Conservation (phyloP, 2,113 vertebrate species). For the Zootoca vivipara region DNA sequence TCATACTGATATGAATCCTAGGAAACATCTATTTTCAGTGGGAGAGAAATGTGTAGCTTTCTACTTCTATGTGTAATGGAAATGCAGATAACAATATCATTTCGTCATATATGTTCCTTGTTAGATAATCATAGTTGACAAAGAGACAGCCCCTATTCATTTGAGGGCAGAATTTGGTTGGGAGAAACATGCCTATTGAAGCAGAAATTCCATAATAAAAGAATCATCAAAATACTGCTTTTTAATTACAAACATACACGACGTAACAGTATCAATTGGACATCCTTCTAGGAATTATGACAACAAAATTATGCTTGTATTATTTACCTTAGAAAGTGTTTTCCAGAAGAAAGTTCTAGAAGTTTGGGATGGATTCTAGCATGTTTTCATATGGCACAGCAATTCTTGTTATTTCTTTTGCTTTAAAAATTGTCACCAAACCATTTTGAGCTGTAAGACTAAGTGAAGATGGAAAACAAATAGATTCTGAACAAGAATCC, state of each 20-base stretch:
- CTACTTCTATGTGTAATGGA: not conserved
- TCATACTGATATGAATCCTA: not conserved
- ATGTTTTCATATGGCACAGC: not conserved
- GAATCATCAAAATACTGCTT: not conserved
- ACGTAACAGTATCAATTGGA: fast-evolving
- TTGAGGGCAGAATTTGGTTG: not conserved
- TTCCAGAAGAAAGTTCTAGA: not conserved
- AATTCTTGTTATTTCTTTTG: not conserved
- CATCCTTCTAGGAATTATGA: slow-evolving; percentile 23
- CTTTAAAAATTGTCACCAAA: not conserved
- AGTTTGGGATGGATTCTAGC: not conserved
- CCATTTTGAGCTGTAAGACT: not conserved
- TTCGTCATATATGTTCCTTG: slow-evolving; percentile 11
- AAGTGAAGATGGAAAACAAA: not conserved
- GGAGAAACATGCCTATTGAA: not conserved
- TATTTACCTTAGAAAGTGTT: not conserved
- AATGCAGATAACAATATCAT: not conserved
- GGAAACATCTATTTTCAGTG: not conserved
- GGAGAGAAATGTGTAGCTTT: not conserved
- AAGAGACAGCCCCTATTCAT: not conserved
- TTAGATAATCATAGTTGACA: not conserved
- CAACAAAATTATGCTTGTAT: not conserved
- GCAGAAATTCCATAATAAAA: slow-evolving; percentile 1
- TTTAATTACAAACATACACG: not conserved
- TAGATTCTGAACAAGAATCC: not conserved